Evolutionary conservation across 1,140 invertebrate species (phyloP).

Genomic region (Heliconius melpomene): DNA sequence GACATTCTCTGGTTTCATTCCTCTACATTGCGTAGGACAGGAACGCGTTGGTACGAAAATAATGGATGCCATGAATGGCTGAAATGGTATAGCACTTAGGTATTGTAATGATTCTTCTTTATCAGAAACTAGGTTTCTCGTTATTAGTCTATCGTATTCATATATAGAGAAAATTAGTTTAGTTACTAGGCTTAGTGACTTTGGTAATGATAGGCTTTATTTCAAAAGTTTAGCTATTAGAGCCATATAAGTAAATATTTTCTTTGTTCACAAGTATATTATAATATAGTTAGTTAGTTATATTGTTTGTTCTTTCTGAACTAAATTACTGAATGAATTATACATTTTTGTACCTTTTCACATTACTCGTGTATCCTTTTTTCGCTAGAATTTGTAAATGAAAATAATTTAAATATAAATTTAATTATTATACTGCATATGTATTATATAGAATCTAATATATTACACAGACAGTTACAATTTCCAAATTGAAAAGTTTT

Average conservation of each 20-base stretch:
- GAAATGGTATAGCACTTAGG: constrained; percentile 42
- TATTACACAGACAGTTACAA: too few species aligned
- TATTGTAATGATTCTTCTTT: constrained; percentile 50
- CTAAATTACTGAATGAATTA: too few species aligned
- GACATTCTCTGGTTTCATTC: constrained; percentile 4
- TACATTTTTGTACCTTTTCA: too few species aligned
- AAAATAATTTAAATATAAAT: too few species aligned
- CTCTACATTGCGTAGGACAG: constrained; percentile 44
- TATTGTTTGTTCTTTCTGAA: too few species aligned
- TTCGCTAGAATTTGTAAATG: too few species aligned
- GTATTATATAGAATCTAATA: too few species aligned
- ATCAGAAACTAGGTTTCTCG: constrained; percentile 51
- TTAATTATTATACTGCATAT: too few species aligned
- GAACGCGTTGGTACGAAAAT: constrained; percentile 70
- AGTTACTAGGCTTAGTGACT: neutral
- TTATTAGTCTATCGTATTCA: constrained; percentile 42
- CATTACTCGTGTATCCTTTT: too few species aligned
- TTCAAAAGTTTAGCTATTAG: neutral
- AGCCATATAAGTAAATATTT: neutral
- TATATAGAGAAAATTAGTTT: neutral
- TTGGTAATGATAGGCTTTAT: neutral
- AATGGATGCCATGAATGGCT: constrained; percentile 52
- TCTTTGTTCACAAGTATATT: neutral
- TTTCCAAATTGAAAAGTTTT: constrained; percentile 9
- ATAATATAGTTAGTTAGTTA: neutral